These are phyloP conservation scores for Dolichallabes microphthalmus DNA, from an alignment of 2,113 vertebrate species.

Conservation along the genomic window DNA sequence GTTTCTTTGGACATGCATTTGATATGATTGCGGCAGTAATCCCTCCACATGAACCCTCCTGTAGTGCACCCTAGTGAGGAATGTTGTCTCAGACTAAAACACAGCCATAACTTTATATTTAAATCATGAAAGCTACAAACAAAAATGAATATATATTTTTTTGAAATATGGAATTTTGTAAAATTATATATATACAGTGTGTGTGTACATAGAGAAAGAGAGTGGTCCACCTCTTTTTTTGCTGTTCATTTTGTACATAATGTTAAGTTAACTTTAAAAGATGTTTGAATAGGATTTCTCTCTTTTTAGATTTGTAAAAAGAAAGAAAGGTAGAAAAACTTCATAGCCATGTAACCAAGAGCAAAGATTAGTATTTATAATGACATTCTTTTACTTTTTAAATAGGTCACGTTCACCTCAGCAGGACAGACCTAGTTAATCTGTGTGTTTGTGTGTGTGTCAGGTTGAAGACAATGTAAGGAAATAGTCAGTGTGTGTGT, in stretches of 20 bases:
- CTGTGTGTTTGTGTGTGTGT: constrained; percentile 17
- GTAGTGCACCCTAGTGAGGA: background rate
- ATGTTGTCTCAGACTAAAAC: background rate
- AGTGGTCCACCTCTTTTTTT: too few species aligned
- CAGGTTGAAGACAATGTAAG: constrained; percentile 66
- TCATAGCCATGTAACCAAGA: background rate
- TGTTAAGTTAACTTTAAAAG: background rate
- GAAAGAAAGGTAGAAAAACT: background rate
- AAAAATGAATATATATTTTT: too few species aligned
- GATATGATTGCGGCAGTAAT: background rate
- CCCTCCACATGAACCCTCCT: background rate
- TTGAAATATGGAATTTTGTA: too few species aligned
- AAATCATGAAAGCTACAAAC: background rate
- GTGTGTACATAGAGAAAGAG: background rate
- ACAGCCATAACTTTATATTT: background rate
- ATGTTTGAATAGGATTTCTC: background rate
- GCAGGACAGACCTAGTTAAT: constrained; percentile 4
- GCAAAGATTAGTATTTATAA: background rate
- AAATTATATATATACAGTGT: too few species aligned
- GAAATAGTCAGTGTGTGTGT: constrained; percentile 59
- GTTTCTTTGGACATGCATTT: background rate
- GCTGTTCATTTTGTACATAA: background rate
- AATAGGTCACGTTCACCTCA: background rate
- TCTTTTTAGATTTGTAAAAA: background rate
- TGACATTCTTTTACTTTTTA: background rate